Conservation (phyloP, 2,113 vertebrate genomes). For the Barnardius zonarius region DNA sequence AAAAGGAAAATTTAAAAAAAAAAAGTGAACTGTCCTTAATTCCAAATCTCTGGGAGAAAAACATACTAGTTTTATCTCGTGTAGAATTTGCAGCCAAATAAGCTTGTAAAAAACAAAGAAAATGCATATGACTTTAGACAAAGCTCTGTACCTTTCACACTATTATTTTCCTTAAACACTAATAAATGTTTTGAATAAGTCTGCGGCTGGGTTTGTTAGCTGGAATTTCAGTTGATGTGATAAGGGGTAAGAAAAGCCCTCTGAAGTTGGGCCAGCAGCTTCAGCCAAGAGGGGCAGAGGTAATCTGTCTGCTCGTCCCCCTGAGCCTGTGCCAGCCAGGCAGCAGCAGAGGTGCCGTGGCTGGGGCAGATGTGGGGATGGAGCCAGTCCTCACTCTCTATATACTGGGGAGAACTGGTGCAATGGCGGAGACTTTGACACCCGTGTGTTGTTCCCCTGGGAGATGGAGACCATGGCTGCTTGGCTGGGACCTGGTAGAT, state of each 20-base stretch:
- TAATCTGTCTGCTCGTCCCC: background rate
- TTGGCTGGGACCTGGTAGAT: background rate
- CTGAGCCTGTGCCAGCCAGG: background rate
- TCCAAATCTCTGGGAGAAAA: constrained; percentile 61
- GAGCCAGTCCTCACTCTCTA: background rate
- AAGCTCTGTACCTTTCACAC: constrained; percentile 54
- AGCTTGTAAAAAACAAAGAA: constrained; percentile 25
- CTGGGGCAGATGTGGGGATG: background rate
- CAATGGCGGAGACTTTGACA: background rate
- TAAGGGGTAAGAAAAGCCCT: background rate
- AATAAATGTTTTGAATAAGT: constrained; percentile 70
- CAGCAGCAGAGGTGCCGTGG: background rate
- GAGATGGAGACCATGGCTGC: background rate
- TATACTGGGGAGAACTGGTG: accelerated
- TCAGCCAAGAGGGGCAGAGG: background rate
- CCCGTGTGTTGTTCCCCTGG: accelerated
- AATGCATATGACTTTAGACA: constrained; percentile 39
- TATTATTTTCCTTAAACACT: constrained; percentile 66
- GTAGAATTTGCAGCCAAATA: constrained; percentile 44
- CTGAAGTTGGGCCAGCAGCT: constrained; percentile 26
- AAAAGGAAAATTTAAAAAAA: background rate
- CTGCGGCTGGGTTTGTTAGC: background rate
- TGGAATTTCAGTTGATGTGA: background rate
- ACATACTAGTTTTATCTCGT: constrained; percentile 37
- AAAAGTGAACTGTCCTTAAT: constrained; percentile 29